phyloP scores from a whole-genome alignment of 2,797 vertebrate species.

The Falco columbarius region DNA sequence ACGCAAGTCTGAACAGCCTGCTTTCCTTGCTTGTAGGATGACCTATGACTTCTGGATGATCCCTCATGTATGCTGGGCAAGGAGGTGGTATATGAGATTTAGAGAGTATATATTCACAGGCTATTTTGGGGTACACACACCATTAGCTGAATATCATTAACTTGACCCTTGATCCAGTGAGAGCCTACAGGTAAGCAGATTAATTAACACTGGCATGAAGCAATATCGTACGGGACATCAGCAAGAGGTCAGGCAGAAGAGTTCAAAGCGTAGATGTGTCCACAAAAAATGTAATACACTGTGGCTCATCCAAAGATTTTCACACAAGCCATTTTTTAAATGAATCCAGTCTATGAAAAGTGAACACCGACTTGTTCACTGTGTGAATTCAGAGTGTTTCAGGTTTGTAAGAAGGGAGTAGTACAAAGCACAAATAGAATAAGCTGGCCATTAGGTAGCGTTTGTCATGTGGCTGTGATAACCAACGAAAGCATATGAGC shows the following conservation, averaged over 20 bases:
- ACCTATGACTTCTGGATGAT: not conserved
- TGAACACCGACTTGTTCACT: slow-evolving; percentile 23
- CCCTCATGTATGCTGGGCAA: not conserved
- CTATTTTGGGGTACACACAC: not conserved
- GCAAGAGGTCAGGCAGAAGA: slow-evolving; percentile 7
- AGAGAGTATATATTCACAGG: not conserved
- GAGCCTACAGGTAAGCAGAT: slow-evolving; percentile 1
- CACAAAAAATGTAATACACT: not conserved
- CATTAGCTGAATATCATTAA: not conserved
- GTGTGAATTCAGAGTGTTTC: slow-evolving; percentile 28
- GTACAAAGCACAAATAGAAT: slow-evolving; percentile 40
- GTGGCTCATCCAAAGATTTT: not conserved
- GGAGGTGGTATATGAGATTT: not conserved
- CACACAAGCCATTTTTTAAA: not conserved
- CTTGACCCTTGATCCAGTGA: not conserved
- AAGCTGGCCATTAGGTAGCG: not conserved
- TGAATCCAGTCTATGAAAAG: not conserved
- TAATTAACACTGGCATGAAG: not conserved
- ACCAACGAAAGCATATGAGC: not conserved
- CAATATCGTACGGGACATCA: not conserved
- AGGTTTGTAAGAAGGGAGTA: slow-evolving; percentile 16
- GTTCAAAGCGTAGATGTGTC: not conserved
- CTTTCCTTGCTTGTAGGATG: not conserved
- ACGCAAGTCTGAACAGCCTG: not conserved
- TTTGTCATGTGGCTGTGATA: not conserved